Evolutionary conservation across 2,888 invertebrate genomes (phyloP), one percentile per base, ranked within the genome.

Genomic region (Cosmorhoe ocellata): DNA sequence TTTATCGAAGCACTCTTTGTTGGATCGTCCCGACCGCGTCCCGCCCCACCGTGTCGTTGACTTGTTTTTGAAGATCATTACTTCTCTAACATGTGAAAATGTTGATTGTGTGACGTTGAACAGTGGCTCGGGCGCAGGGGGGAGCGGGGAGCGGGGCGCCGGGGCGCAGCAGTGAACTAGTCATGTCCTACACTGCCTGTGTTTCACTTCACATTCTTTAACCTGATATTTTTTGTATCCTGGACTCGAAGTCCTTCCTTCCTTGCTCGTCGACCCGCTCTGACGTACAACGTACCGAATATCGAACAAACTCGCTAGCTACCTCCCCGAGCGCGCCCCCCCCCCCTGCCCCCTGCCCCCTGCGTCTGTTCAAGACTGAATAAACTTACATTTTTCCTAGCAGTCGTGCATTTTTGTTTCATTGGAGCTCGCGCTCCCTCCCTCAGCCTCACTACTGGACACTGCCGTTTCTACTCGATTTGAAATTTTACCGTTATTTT

Each of bases 321-420:
- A 27, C 38, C 26, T 40, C 26, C 37, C 12, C 9, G 42, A 22
- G 12, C 24, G 26, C 3, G 18, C 18, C 3, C 18, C 18, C 51
- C 47, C 54, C 34, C 48, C 36, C 39, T 48, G 48, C 45, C 32
- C 13, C 6, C 10, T 14, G 6, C 14, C 34, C 27, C n/a, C 43
- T 65, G 69, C 66, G 76, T 81, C 81, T 76, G 71, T 69, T 71
- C 60, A 69, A 79, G 80, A 83, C 81, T 82, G 80, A 83, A 81
- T 81, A 81, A 79, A 81, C 76, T 71, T 72, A 79, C 70, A 58
- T 69, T 71, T n/a, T 68, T 73, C 66, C 69, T 67, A 74, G 71
- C 66, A 55, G 55, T 68, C 14, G 3, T 26, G 8, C 30, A 18
- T 10, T 5, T 30, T 51, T 59, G 60, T 66, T 67, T 71, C 44